These are phyloP conservation scores for Pocillopora verrucosa DNA, from an alignment of 64 coral and sea anemone species.

Conservation along the genomic window DNA sequence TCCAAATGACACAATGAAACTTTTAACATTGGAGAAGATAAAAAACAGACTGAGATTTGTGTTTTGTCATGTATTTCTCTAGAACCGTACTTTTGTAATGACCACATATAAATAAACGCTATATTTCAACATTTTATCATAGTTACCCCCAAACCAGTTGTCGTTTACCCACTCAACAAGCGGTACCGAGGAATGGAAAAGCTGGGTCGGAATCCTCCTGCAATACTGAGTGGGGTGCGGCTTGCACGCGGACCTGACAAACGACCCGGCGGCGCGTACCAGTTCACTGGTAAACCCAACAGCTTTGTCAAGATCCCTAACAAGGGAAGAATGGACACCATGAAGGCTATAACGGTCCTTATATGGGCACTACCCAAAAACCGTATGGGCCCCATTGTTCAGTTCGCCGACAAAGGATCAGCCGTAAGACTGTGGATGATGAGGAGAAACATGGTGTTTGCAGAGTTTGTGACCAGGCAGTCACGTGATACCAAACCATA, in stretches of 20 bases:
- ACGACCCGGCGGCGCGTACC: constrained; percentile 15
- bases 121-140: background rate
- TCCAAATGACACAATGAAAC: no score
- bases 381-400: constrained; percentile 50
- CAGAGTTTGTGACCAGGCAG: constrained; percentile 38
- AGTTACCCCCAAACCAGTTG: constrained; percentile 31
- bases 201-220: constrained; percentile 42
- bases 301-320: constrained; percentile 62
- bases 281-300: constrained; percentile 48
- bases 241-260: constrained; percentile 45
- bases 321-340: constrained; percentile 50
- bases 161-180: constrained; percentile 50
- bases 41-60: no score
- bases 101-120: no score
- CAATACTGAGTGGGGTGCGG: constrained; percentile 15
- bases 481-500: constrained; percentile 30
- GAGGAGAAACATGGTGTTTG: constrained; percentile 45
- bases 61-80: background rate
- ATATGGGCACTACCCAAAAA: constrained; percentile 60
- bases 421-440: constrained; percentile 58
- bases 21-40: no score
- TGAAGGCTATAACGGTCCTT: constrained; percentile 44
- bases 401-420: constrained; percentile 32
- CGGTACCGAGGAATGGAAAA: constrained; percentile 22
- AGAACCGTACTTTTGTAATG: no score